Percentiles rank a stretch among this genome's conserved stretches.
phyloP scores from a whole-genome alignment of 2,113 vertebrate species.

The Ceyx cyanopectus region DNA sequence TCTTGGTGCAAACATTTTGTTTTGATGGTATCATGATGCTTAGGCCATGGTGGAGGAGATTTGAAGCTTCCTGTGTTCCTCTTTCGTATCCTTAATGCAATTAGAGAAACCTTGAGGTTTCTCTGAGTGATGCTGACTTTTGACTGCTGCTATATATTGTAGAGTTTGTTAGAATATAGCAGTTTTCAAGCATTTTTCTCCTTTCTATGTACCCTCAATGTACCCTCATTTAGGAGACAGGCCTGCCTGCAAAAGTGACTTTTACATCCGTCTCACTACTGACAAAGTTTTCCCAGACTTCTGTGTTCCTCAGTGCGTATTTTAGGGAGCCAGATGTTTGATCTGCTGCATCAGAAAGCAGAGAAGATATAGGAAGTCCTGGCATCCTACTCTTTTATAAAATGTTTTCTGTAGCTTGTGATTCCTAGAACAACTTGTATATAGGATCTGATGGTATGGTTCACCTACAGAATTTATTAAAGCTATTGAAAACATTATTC shows the following conservation, averaged over 20 bases:
- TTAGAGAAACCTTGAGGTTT: background rate
- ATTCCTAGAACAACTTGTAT: background rate
- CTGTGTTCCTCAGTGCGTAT: fast-evolving
- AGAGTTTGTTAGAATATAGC: background rate
- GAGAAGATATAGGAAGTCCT: background rate
- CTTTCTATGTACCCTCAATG: background rate
- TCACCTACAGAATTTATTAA: background rate
- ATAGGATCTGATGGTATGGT: background rate
- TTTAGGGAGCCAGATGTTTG: background rate
- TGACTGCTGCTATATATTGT: background rate
- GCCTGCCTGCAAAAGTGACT: background rate
- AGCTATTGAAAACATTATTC: background rate
- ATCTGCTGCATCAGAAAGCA: background rate
- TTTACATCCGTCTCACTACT: background rate
- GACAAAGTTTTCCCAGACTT: background rate
- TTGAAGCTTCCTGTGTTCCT: background rate
- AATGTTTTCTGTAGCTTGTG: background rate
- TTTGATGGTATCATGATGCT: background rate
- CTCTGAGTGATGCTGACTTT: background rate
- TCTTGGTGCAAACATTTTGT: background rate
- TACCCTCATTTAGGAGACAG: background rate
- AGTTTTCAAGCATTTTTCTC: background rate
- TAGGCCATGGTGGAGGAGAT: background rate
- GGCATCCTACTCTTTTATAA: background rate
- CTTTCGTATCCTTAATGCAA: background rate